phyloP scores from a whole-genome alignment of 2,113 vertebrate genomes.

The Damaliscus lunatus region DNA sequence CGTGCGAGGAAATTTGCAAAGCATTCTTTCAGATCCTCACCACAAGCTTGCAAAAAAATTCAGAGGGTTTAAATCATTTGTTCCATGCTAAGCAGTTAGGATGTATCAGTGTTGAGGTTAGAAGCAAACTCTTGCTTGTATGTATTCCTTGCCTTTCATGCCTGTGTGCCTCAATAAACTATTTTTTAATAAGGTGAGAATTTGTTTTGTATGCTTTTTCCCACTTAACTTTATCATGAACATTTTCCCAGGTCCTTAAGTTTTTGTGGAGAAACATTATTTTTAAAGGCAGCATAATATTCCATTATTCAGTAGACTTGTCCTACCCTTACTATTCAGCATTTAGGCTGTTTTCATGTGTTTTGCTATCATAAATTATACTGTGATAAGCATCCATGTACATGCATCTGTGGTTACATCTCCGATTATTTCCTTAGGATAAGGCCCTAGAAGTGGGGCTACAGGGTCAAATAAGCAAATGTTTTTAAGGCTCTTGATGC shows the following conservation, averaged over 20 bases:
- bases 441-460: neutral
- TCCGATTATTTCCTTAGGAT: constrained; percentile 6
- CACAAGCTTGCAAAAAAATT: neutral
- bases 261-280: neutral
- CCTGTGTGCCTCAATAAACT: neutral
- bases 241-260: neutral
- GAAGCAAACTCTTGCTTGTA: neutral
- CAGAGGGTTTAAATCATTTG: neutral
- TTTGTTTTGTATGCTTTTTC: neutral
- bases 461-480: neutral
- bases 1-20: neutral
- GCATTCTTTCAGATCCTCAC: neutral
- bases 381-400: neutral
- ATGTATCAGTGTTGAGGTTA: neutral
- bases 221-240: neutral
- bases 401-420: neutral
- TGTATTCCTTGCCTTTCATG: neutral
- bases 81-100: neutral
- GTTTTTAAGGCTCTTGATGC: neutral
- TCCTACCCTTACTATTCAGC: neutral
- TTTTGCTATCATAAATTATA: neutral
- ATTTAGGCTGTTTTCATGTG: neutral
- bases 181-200: neutral
- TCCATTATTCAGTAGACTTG: neutral
- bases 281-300: constrained; percentile 62